Evolutionary conservation across 1,140 invertebrate species (phyloP).

Genomic region (Pogonus chalceus): DNA sequence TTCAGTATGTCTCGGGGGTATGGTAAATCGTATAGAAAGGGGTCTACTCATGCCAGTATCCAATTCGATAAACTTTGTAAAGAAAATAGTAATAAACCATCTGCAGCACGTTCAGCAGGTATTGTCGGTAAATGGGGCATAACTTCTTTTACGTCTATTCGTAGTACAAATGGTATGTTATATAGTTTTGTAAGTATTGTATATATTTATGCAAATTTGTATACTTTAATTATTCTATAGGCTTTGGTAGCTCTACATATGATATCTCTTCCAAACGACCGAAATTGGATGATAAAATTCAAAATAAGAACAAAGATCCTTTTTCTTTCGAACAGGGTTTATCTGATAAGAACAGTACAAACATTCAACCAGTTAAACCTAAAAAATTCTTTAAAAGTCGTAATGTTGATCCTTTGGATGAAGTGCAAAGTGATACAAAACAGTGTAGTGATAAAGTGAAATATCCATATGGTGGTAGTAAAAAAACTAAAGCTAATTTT

Average conservation of each 20-base stretch:
- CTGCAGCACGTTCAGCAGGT: constrained; percentile 76
- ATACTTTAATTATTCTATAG: too few species aligned
- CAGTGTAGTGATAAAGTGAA: not conserved
- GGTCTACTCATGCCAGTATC: constrained; percentile 46
- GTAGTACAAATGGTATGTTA: constrained; percentile 61
- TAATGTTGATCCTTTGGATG: constrained; percentile 47
- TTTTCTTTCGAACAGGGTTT: constrained; percentile 14
- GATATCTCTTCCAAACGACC: not conserved
- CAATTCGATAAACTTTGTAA: constrained; percentile 70
- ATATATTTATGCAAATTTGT: too few species aligned
- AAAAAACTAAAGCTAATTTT: constrained; percentile 16
- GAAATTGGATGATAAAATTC: not conserved
- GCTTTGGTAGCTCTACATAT: not conserved
- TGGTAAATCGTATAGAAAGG: constrained; percentile 46
- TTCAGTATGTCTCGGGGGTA: constrained; percentile 42
- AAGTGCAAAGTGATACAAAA: constrained; percentile 19
- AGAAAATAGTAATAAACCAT: constrained; percentile 79
- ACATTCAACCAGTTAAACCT: constrained; percentile 47
- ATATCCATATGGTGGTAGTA: constrained; percentile 10
- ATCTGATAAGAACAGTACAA: constrained; percentile 10
- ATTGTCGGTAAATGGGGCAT: constrained; percentile 89
- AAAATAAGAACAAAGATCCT: constrained; percentile 9
- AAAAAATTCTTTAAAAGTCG: constrained; percentile 88
- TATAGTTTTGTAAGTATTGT: too few species aligned
- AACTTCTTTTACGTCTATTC: constrained; percentile 82